Conservation (phyloP, 2,797 vertebrate species). For the Protosalanx chinensis region DNA sequence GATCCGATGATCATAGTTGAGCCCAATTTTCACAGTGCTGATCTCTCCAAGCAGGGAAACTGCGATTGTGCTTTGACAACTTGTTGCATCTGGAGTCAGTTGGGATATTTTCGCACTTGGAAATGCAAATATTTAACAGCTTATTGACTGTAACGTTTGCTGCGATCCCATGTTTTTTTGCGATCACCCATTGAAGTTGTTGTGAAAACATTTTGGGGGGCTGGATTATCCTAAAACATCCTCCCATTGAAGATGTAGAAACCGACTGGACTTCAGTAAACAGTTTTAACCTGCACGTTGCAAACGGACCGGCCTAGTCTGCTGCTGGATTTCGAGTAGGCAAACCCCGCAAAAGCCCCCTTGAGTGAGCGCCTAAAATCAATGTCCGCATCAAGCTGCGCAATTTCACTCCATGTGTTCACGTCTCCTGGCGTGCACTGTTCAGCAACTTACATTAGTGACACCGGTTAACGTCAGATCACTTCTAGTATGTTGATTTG, state of each 20-base stretch:
- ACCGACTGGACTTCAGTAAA: constrained; percentile 28
- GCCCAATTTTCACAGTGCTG: constrained; percentile 38
- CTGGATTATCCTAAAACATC: not conserved
- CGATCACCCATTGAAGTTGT: constrained; percentile 38
- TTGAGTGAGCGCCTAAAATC: constrained; percentile 31
- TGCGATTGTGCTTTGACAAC: constrained; percentile 28
- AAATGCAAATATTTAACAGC: constrained; percentile 17
- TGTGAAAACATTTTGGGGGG: constrained; percentile 4
- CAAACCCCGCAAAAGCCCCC: constrained; percentile 14
- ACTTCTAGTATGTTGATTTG: constrained; percentile 28
- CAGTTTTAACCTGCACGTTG: constrained; percentile 31
- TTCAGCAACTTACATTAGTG: constrained; percentile 1
- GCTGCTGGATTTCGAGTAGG: constrained; percentile 33
- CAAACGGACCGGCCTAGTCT: constrained; percentile 37
- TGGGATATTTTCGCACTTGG: constrained; percentile 9
- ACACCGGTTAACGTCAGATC: constrained; percentile 20
- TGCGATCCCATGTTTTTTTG: constrained; percentile 1
- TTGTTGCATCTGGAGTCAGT: constrained; percentile 11
- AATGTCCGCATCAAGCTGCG: constrained; percentile 40
- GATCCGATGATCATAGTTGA: constrained; percentile 18
- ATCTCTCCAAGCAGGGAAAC: constrained; percentile 39
- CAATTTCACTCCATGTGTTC: constrained; percentile 2
- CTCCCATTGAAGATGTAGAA: not conserved
- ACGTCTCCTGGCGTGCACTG: constrained; percentile 7
- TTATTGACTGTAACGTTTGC: not conserved